Conservation (phyloP, 64 coral and sea anemone species). For the Trachythela sp. region DNA sequence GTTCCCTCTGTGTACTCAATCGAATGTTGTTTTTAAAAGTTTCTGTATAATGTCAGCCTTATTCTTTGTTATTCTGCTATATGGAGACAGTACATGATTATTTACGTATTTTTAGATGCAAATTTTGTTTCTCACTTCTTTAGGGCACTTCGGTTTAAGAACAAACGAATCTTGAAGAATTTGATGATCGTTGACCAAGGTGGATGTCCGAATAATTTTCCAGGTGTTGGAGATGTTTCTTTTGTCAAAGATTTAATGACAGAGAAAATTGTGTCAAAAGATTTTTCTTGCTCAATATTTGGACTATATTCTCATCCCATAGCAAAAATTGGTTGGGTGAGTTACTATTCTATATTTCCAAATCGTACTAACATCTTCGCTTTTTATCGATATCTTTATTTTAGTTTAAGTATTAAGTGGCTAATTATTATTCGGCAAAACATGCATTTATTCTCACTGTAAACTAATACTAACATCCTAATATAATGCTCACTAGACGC, state of each 20-base stretch:
- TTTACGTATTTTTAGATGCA: neutral
- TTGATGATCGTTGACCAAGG: neutral
- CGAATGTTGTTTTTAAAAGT: no score
- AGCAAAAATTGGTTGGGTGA: neutral
- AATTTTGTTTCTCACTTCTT: neutral
- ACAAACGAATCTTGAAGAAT: neutral
- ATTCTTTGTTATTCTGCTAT: neutral
- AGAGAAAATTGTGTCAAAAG: neutral
- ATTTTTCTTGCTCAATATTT: neutral
- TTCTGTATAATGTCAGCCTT: no score
- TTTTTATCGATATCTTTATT: no score
- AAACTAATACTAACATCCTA: no score
- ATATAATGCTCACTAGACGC: no score
- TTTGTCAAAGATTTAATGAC: neutral
- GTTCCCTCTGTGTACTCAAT: no score
- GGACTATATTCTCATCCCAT: neutral
- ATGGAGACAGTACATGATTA: no score
- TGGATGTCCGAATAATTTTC: neutral
- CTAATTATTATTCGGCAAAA: no score
- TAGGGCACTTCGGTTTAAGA: neutral
- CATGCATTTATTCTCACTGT: no score
- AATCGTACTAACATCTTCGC: no score
- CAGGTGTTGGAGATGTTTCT: neutral
- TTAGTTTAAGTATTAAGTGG: no score
- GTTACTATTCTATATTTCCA: neutral